Base-by-base conservation (phyloP, 2,888 invertebrate genomes). In the Aporophyla lueneburgensis region DNA sequence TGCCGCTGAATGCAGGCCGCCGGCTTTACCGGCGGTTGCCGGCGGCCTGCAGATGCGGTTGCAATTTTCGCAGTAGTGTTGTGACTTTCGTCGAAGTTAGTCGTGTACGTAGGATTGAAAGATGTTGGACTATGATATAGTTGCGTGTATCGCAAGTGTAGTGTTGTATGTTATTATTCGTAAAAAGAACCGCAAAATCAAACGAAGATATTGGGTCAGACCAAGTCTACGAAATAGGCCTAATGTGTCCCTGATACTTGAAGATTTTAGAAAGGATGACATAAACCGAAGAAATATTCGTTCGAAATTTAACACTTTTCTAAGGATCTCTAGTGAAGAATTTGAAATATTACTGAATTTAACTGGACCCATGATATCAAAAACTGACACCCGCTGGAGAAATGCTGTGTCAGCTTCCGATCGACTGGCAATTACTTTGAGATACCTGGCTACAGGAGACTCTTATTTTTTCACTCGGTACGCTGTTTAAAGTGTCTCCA, bases 101-200 rank as follows among this genome's bases (percentile, higher is more conserved):
- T 81, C 75, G 72, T 82, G 80, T 82, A 82, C 74, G 77, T 80
- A 77, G 76, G 70, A 78, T 75, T 75, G 70, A 43, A 75, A 75
- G 72, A 80, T 76, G 76, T 81, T 80, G 76, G 80, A 82, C 80
- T 73, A 80, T 80, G 56, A 68, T 78, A 75, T 71, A 76, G 79
- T 80, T 74, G 81, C 81, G 79, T 82, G 79, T 79, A 82, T 82
- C 76, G 81, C 79, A 82, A 82, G 76, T 79, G 76, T 80, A 78
- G 80, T 78, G 74, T 68, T 81, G 76, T 82, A 82, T 69, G 80
- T 80, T 80, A 82, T 82, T 80, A 80, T 82, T 82, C 69, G 46
- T 82, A 82, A 82, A 82, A 82, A 82, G 77, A 82, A 79, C 80
- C 80, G 72, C 82, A 82, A 80, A 77, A 82, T 82, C 56, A 80